phyloP scores from a whole-genome alignment of 2,113 vertebrate genomes.

The Lynx canadensis region DNA sequence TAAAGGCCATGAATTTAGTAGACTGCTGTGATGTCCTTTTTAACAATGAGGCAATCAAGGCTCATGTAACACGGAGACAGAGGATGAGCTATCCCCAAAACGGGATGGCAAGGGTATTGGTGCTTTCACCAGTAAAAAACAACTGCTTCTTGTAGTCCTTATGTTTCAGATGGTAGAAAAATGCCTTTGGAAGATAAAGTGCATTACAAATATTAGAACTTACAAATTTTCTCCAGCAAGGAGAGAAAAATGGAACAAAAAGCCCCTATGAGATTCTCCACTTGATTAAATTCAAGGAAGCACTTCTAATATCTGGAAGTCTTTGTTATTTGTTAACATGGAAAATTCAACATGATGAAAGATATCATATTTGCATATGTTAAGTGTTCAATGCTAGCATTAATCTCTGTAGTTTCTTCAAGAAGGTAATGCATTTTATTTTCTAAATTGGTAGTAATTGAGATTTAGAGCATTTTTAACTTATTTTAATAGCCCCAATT shows the following conservation, averaged over 20 bases:
- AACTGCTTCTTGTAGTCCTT: neutral
- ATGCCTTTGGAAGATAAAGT: neutral
- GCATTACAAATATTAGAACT: neutral
- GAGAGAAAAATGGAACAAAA: neutral
- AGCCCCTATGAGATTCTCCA: neutral
- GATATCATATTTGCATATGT: neutral
- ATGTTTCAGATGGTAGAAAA: neutral
- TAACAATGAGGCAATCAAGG: neutral
- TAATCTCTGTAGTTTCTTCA: conserved; percentile 16
- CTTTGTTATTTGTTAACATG: neutral
- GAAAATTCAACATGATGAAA: neutral
- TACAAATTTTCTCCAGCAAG: neutral
- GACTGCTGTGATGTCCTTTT: neutral
- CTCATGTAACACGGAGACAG: neutral
- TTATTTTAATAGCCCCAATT: neutral
- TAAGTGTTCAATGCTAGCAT: conserved; percentile 6
- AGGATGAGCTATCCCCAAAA: neutral
- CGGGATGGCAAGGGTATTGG: neutral
- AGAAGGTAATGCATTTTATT: neutral
- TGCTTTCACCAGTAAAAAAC: neutral
- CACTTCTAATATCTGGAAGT: neutral
- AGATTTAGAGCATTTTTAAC: neutral
- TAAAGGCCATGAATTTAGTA: neutral
- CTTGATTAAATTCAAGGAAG: conserved; percentile 36
- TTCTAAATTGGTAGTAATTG: conserved; percentile 37